These are phyloP conservation scores for Anomalospiza imberbis DNA, from an alignment of 2,797 vertebrate species.

Conservation along the genomic window DNA sequence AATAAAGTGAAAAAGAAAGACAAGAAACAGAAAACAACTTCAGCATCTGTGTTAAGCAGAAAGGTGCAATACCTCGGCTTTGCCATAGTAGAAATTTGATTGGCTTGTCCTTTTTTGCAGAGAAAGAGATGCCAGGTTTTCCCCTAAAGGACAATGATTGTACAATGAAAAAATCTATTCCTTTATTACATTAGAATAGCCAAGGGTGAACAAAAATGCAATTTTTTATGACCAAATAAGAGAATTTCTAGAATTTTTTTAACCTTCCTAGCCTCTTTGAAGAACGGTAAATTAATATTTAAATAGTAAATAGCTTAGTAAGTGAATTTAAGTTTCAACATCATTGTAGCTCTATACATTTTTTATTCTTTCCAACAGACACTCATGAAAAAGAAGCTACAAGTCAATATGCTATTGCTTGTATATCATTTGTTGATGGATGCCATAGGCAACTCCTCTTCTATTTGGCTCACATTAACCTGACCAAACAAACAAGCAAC, in stretches of 20 bases:
- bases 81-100: neutral
- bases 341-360: neutral
- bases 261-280: neutral
- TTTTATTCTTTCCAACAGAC: neutral
- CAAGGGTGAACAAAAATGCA: rapidly evolving
- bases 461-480: neutral
- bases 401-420: neutral
- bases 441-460: neutral
- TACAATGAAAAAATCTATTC: neutral
- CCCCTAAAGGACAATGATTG: neutral
- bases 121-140: neutral
- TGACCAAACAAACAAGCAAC: neutral
- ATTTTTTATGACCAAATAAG: neutral
- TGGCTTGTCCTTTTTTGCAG: neutral
- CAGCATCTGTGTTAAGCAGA: neutral
- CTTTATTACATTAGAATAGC: neutral
- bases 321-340: neutral
- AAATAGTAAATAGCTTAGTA: neutral
- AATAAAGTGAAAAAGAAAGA: neutral
- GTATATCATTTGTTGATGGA: neutral
- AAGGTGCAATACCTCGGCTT: neutral
- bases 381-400: neutral
- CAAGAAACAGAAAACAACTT: neutral
- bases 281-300: neutral
- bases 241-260: neutral